phyloP scores from a whole-genome alignment of 2,888 invertebrate genomes.

The Unio pictorum region DNA sequence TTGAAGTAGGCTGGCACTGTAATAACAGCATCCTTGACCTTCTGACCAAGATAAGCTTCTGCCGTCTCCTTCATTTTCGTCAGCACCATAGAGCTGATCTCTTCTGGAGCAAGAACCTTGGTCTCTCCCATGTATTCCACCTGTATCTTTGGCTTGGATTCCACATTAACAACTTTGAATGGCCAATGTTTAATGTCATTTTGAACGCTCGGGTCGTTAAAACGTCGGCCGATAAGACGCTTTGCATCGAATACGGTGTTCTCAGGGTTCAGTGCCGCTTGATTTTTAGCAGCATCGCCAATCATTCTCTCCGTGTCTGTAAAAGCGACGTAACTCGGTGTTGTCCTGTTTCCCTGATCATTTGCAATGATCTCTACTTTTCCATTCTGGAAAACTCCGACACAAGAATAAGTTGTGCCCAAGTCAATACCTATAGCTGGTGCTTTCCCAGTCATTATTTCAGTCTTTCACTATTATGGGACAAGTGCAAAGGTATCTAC shows the following conservation, averaged over 20 bases:
- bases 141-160: conserved; percentile 59
- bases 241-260: conserved; percentile 78
- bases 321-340: conserved; percentile 83
- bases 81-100: conserved; percentile 91
- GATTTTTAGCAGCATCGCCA: conserved; percentile 73
- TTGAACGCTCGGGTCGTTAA: conserved; percentile 54
- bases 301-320: conserved; percentile 74
- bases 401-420: conserved; percentile 85
- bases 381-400: conserved; percentile 71
- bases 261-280: conserved; percentile 79
- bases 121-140: conserved; percentile 81
- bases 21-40: conserved; percentile 63
- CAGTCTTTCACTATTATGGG: too few relatives aligned
- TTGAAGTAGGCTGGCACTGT: conserved; percentile 71
- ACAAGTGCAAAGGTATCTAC: too few relatives aligned
- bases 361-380: conserved; percentile 74
- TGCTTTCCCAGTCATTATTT: conserved; percentile 19
- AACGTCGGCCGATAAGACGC: conserved; percentile 61
- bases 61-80: conserved; percentile 85
- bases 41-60: conserved; percentile 77
- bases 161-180: conserved; percentile 50
- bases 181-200: conserved; percentile 65
- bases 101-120: conserved; percentile 90
- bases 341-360: conserved; percentile 79
- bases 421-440: conserved; percentile 87